Evolutionary conservation across 2,888 invertebrate genomes (phyloP), one percentile per base, ranked within the genome.

Genomic region (Tenthredo mesomela): DNA sequence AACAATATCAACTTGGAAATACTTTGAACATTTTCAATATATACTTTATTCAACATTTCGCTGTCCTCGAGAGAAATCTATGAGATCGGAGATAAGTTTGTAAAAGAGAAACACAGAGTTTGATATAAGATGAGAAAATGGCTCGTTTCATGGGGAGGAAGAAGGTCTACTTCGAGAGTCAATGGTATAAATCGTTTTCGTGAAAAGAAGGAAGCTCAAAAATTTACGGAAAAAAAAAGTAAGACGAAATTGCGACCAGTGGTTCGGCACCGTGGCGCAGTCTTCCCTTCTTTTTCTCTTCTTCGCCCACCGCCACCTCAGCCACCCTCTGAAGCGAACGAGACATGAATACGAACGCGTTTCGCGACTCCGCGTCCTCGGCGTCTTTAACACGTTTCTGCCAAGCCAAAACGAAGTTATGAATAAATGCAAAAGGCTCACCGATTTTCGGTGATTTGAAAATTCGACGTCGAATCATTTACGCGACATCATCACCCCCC

Each of bases 401-500:
- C 40, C n/a, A 47, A 15, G 50, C 29, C 67, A 33, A 47, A 82
- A 82, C 82, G 82, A 82, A 70, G 25, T 82, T 67, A 82, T 82
- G 67, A 82, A 82, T 82, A 82, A 82, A 82, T 82, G 82, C n/a
- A 82, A 70, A 47, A 82, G 65, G 25, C 21, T 47, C 67, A 33
- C 67, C 82, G 82, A 82, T 82, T 82, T 65, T 82, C 33, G 82
- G 47, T 47, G 82, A 82, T 70, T 82, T 40, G 67, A 82, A 82
- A 82, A 47, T 82, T 82, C 50, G 2, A 25, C 25, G 29, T 58
- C 21, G 33, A 61, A 80, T 80, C 80, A 80, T 77, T 77, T 54
- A 37, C 18, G 73, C 73, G 43, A 73, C 43, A 21, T 40, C 15
- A 47, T 73, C 43, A 9, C 18, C 21, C 0, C n/a, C 29, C 10